phyloP scores from a whole-genome alignment of 1,140 invertebrate genomes.

The Oscheius sp. region DNA sequence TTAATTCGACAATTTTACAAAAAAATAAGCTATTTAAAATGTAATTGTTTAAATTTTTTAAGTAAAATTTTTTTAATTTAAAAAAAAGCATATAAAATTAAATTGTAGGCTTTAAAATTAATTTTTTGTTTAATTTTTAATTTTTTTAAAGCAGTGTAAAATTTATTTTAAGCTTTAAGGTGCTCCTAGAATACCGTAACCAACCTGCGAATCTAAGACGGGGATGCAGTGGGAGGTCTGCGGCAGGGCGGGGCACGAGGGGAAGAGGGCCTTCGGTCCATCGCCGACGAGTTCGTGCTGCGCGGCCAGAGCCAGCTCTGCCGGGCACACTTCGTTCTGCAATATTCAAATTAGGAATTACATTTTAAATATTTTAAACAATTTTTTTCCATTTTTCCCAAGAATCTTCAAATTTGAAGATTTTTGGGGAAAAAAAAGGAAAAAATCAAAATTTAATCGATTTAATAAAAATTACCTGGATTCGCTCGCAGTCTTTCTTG shows the following conservation, averaged over 20 bases:
- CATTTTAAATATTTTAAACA: neutral
- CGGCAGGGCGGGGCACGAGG: constrained; percentile 29
- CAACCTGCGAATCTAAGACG: constrained; percentile 17
- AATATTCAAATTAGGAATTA: neutral
- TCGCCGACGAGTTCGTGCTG: constrained; percentile 43
- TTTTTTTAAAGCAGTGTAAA: too few species aligned
- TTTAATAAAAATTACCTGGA: constrained; percentile 17
- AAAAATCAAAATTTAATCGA: neutral
- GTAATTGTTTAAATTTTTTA: too few species aligned
- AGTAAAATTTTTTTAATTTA: too few species aligned
- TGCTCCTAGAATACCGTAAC: neutral
- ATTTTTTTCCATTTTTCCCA: neutral
- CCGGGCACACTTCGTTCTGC: constrained; percentile 43
- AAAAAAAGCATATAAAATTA: too few species aligned
- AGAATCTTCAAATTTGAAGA: neutral
- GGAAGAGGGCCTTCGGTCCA: constrained; percentile 37
- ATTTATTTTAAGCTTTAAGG: too few species aligned
- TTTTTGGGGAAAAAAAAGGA: too few species aligned
- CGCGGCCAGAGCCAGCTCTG: constrained; percentile 35
- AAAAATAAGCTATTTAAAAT: too few species aligned
- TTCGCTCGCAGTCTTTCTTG: constrained; percentile 35
- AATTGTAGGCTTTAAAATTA: too few species aligned
- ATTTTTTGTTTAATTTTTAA: too few species aligned
- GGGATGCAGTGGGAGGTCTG: constrained; percentile 32
- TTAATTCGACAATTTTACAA: too few species aligned